phyloP scores from a whole-genome alignment of 2,113 vertebrate genomes.

The Epinephelus moara region DNA sequence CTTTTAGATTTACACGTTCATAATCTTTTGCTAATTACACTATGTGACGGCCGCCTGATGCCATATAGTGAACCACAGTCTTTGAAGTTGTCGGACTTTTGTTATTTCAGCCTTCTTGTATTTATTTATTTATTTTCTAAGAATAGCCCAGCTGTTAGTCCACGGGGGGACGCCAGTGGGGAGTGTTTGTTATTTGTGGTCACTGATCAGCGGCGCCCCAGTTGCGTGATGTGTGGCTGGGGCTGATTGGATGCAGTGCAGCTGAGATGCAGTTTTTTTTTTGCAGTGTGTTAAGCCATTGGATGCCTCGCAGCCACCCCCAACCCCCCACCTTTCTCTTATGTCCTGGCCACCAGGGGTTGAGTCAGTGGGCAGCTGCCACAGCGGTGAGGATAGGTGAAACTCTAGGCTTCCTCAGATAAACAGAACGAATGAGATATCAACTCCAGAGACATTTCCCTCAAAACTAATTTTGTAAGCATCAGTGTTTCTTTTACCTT shows the following conservation, averaged over 20 bases:
- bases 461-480: constrained; percentile 44
- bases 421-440: constrained; percentile 31
- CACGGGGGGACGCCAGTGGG: constrained; percentile 24
- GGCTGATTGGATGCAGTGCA: constrained; percentile 41
- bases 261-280: constrained; percentile 39
- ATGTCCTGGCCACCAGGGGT: constrained; percentile 21
- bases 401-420: constrained; percentile 23
- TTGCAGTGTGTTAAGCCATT: constrained; percentile 30
- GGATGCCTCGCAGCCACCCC: constrained; percentile 27
- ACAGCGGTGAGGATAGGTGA: constrained; percentile 11
- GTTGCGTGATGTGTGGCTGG: constrained; percentile 49
- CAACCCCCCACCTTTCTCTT: background rate
- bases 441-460: constrained; percentile 25
- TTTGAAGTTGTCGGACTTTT: constrained; percentile 22
- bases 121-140: constrained; percentile 48
- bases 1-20: constrained; percentile 35
- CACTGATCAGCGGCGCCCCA: constrained; percentile 57
- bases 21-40: constrained; percentile 51
- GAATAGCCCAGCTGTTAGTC: constrained; percentile 65
- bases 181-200: constrained; percentile 61
- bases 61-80: constrained; percentile 10
- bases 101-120: constrained; percentile 32
- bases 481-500: constrained; percentile 61
- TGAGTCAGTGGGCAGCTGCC: constrained; percentile 44
- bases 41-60: constrained; percentile 10